Evolutionary conservation across 2,797 vertebrate genomes (phyloP).

Genomic region (Dermochelys coriacea): DNA sequence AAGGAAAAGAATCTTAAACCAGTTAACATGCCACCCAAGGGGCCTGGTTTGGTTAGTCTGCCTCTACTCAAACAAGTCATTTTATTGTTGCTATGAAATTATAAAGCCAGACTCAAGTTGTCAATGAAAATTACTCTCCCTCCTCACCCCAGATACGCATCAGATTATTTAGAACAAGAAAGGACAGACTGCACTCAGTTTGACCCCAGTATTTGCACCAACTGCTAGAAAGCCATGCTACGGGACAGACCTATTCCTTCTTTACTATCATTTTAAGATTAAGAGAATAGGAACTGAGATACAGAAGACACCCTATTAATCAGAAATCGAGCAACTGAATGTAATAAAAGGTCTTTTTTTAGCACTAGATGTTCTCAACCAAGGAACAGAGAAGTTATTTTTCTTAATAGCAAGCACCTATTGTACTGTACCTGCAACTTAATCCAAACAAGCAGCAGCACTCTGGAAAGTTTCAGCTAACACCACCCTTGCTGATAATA

Average conservation of each 20-base stretch:
- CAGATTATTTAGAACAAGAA: background rate
- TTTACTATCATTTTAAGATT: background rate
- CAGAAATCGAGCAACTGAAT: background rate
- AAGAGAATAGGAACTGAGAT: background rate
- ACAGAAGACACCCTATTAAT: background rate
- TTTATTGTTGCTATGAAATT: conserved; percentile 36
- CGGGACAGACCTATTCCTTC: background rate
- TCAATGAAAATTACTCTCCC: background rate
- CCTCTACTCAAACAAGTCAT: conserved; percentile 19
- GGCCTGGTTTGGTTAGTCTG: background rate
- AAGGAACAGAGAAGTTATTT: conserved; percentile 31
- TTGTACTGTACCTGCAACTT: background rate
- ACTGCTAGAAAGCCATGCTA: background rate
- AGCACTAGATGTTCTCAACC: conserved; percentile 6
- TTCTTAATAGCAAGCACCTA: background rate
- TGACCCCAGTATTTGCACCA: background rate
- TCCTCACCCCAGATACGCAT: background rate
- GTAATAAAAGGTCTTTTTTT: background rate
- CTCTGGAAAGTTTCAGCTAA: conserved; percentile 40
- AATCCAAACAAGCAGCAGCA: conserved; percentile 19
- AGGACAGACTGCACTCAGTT: background rate
- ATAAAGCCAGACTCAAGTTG: background rate
- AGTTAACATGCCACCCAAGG: conserved; percentile 11
- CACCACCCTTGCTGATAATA: conserved; percentile 5
- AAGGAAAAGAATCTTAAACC: conserved; percentile 43